These are phyloP conservation scores for Lutjanus campechanus DNA, from an alignment of 2,797 vertebrate species.

Conservation along the genomic window DNA sequence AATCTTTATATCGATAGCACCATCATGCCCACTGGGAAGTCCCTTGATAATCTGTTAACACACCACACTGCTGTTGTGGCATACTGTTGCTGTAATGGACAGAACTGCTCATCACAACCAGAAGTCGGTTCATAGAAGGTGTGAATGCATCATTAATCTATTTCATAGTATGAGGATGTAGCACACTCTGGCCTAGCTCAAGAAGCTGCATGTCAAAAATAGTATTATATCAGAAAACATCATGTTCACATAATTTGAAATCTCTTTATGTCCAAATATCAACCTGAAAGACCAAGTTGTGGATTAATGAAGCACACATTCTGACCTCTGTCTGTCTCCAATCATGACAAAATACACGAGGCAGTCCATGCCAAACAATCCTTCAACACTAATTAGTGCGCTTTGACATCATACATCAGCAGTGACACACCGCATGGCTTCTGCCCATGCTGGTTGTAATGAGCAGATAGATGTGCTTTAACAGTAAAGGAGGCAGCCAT, in stretches of 20 bases:
- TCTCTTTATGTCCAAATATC: neutral
- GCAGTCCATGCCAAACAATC: conserved; percentile 23
- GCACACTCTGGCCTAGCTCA: too few relatives aligned
- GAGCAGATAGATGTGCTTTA: conserved; percentile 60
- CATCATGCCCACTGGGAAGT: conserved; percentile 2
- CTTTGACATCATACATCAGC: conserved; percentile 57
- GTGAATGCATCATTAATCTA: neutral
- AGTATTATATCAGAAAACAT: neutral
- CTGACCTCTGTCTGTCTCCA: conserved; percentile 28
- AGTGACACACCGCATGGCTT: conserved; percentile 39
- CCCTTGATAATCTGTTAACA: neutral
- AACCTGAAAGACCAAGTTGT: conserved; percentile 12
- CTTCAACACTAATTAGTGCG: conserved; percentile 50
- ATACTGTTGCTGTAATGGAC: neutral
- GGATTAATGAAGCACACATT: conserved; percentile 14
- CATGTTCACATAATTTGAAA: neutral
- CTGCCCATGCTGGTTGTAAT: conserved; percentile 53
- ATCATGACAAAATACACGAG: conserved; percentile 41
- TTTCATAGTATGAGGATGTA: neutral
- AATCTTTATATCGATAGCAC: neutral
- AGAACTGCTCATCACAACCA: neutral
- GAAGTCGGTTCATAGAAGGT: neutral
- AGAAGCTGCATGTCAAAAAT: neutral
- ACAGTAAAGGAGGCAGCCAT: conserved; percentile 44
- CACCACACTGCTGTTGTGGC: neutral